Evolutionary conservation across 53 echinoderm and acorn worm species (phyloP).

Genomic region (Antedon mediterranea): DNA sequence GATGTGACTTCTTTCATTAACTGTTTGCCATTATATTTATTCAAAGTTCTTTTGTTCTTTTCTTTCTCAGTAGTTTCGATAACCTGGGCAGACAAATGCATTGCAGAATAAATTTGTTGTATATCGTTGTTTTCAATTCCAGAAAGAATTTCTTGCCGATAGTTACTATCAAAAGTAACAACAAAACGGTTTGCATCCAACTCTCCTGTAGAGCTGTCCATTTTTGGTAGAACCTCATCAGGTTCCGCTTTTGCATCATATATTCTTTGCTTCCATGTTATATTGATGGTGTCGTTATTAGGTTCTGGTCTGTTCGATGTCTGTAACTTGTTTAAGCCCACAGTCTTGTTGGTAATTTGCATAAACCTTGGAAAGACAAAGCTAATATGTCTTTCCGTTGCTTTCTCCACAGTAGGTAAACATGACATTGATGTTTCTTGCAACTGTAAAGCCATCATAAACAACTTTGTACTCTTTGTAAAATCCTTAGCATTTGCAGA

Average conservation of each 20-base stretch:
- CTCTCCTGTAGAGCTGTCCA: not conserved
- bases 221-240: not conserved
- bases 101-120: not conserved
- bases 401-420: constrained; percentile 30
- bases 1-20: constrained; percentile 12
- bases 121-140: not conserved
- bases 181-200: constrained; percentile 12
- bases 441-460: constrained; percentile 56
- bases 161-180: constrained; percentile 5
- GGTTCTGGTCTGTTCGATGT: constrained; percentile 7
- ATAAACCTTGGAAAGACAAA: constrained; percentile 25
- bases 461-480: constrained; percentile 23
- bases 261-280: constrained; percentile 27
- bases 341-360: not conserved
- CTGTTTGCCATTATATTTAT: not conserved
- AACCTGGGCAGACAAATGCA: constrained; percentile 1
- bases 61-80: constrained; percentile 6
- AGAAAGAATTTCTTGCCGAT: constrained; percentile 15
- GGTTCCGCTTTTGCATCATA: constrained; percentile 5
- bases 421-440: constrained; percentile 37
- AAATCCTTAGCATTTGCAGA: constrained; percentile 36
- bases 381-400: constrained; percentile 24
- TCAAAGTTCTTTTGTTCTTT: not conserved
- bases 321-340: constrained; percentile 9
- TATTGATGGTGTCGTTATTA: constrained; percentile 7